Conservation (phyloP, 1,140 invertebrate genomes). For the Sinella curviseta region DNA sequence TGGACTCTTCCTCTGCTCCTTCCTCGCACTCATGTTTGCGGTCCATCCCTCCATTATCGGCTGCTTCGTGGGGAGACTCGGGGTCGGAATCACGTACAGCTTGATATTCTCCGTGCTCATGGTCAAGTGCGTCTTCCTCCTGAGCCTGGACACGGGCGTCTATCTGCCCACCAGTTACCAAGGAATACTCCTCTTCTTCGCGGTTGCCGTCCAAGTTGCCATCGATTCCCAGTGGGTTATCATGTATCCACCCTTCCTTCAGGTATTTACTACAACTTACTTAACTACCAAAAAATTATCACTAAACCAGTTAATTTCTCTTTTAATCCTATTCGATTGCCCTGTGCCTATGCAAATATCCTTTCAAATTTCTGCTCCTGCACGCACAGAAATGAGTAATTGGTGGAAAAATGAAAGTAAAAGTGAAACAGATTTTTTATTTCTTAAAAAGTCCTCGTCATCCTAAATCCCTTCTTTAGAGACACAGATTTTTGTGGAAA, state of each 20-base stretch:
- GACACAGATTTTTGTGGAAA: no score
- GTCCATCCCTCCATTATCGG: slow-evolving; percentile 68
- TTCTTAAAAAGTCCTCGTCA: no score
- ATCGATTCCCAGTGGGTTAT: slow-evolving; percentile 84
- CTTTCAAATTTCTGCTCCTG: no score
- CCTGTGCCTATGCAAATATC: no score
- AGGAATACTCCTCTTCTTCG: slow-evolving; percentile 83
- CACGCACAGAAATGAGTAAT: no score
- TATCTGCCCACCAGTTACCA: slow-evolving; percentile 90
- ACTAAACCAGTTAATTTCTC: no score
- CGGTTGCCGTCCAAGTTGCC: slow-evolving; percentile 76
- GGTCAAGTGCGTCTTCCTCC: slow-evolving; percentile 89
- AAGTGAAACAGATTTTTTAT: no score
- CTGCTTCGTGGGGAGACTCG: slow-evolving; percentile 80
- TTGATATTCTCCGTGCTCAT: slow-evolving; percentile 88
- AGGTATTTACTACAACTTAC: slow-evolving; percentile 8
- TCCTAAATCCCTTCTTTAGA: no score
- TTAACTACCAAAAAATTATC: not conserved
- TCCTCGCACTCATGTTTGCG: slow-evolving; percentile 75
- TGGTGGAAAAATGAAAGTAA: no score
- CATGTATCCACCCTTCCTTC: slow-evolving; percentile 60
- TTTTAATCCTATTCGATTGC: no score
- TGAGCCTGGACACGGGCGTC: slow-evolving; percentile 85
- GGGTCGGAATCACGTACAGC: slow-evolving; percentile 80
- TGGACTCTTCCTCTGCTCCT: slow-evolving; percentile 79